These are phyloP conservation scores for Orthosia incerta DNA, from an alignment of 2,888 invertebrate species.

Conservation along the genomic window DNA sequence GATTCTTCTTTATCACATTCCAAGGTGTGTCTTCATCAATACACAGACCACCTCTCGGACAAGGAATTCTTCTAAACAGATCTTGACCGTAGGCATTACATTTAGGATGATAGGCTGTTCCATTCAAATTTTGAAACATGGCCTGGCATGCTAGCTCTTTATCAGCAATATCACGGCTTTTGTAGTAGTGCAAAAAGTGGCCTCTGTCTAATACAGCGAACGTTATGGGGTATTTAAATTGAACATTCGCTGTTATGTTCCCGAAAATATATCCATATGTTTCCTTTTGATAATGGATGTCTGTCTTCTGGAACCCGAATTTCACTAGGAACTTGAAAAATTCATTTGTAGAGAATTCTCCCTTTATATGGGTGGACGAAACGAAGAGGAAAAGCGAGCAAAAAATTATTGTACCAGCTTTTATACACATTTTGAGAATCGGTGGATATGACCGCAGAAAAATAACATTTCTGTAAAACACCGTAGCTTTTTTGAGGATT, in stretches of 20 bases:
- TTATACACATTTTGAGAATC: constrained; percentile 80
- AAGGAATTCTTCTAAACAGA: constrained; percentile 96
- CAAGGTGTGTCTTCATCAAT: constrained; percentile 96
- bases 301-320: constrained; percentile 99
- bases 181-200: constrained; percentile 97
- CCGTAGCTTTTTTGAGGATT: constrained; percentile 15
- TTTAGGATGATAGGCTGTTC: constrained; percentile 95
- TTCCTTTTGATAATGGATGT: constrained; percentile 95
- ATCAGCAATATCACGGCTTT: constrained; percentile 92
- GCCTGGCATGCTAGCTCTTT: constrained; percentile 94
- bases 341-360: constrained; percentile 90
- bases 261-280: constrained; percentile 99
- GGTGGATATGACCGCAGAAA: constrained; percentile 34
- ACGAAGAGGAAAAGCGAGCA: constrained; percentile 74
- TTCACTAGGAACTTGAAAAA: constrained; percentile 98
- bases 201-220: constrained; percentile 97
- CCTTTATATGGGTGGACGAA: constrained; percentile 83
- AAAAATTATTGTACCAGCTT: constrained; percentile 77
- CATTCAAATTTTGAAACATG: constrained; percentile 96
- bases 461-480: constrained; percentile 62
- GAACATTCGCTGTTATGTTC: constrained; percentile 95
- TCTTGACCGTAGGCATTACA: constrained; percentile 95
- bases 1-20: constrained; percentile 96
- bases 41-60: constrained; percentile 94
- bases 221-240: constrained; percentile 93